Base-by-base conservation (phyloP, 1,140 invertebrate species). In the Stenopsyche tienmushanensis region DNA sequence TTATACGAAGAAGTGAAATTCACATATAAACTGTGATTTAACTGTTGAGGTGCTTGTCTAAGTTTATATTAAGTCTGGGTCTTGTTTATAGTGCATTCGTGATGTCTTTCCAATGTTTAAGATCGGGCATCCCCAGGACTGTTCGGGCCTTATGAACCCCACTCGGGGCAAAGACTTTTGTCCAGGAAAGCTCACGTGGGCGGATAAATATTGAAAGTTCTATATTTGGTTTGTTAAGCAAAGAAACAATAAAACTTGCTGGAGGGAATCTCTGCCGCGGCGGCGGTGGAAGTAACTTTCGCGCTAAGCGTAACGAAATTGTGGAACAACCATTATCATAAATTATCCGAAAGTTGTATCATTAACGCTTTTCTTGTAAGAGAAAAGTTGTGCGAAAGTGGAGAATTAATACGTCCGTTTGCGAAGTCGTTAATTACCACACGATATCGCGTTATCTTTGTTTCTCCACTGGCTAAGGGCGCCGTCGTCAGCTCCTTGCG, bases 291-390 rank as follows among this genome's bases (percentile, higher is more conserved):
- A 45, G 55, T 17, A 58, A 58, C 55, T 58, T 58, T 23, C 44
- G 44, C 44, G 44, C 17, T 15, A 47, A 47, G 42, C 57, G 57
- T 60, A 60, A 60, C 57, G 57, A 60, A 60, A 60, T 60, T 60
- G 41, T 39, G 57, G 23, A 60, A 60, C 63, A 45, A 58, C 52
- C 63, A 65, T 65, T 65, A 65, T 55, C 63, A 55, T 65, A 65
- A 65, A 65, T 65, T 65, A 65, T 55, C 63, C 52, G 21, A 62
- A 65, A 65, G 50, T 65, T 65, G 63, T 65, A 58, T 65, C 63
- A 65, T 65, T 65, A 65, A 65, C 63, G 63, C 53, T 58, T 54
- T 55, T 49, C 63, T 65, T 55, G 53, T 29, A 15, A 20, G 21
- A 45, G 52, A 65, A 65, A 65, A 65, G 52, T 65, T 65, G 34